Evolutionary conservation across 2,113 vertebrate species (phyloP).

Genomic region (Gadus chalcogrammus): DNA sequence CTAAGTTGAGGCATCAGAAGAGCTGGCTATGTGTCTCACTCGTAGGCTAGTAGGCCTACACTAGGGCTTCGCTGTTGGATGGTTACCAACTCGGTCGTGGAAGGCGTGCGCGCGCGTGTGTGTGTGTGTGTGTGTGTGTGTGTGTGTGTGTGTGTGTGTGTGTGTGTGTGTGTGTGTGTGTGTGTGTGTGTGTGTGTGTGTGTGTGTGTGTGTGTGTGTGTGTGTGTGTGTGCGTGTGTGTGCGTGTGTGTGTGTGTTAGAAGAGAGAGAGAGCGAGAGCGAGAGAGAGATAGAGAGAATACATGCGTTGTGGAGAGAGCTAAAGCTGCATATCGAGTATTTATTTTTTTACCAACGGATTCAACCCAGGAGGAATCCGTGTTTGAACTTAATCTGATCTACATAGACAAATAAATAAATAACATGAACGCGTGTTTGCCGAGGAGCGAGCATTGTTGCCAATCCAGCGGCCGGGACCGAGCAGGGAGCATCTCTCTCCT

Average conservation of each 20-base stretch:
- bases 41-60: too few relatives aligned
- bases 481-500: constrained; percentile 12
- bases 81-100: background rate
- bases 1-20: too few relatives aligned
- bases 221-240: constrained; percentile 9
- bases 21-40: too few relatives aligned
- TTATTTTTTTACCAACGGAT: background rate
- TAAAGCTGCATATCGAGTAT: background rate
- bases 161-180: too few relatives aligned
- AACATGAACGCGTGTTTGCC: constrained; percentile 9
- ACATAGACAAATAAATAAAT: constrained; percentile 14
- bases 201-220: constrained; percentile 7
- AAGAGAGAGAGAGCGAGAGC: background rate
- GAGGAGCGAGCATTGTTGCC: constrained; percentile 16
- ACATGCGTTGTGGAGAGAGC: background rate
- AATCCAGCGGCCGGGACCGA: constrained; percentile 15
- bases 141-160: background rate
- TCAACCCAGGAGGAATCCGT: background rate
- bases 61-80: too few relatives aligned
- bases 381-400: background rate
- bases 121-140: constrained; percentile 7
- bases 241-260: constrained; percentile 3
- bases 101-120: background rate
- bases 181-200: constrained; percentile 1
- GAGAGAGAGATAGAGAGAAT: background rate